Conservation (phyloP, 1,140 invertebrate genomes). For the Drosophila lini region DNA sequence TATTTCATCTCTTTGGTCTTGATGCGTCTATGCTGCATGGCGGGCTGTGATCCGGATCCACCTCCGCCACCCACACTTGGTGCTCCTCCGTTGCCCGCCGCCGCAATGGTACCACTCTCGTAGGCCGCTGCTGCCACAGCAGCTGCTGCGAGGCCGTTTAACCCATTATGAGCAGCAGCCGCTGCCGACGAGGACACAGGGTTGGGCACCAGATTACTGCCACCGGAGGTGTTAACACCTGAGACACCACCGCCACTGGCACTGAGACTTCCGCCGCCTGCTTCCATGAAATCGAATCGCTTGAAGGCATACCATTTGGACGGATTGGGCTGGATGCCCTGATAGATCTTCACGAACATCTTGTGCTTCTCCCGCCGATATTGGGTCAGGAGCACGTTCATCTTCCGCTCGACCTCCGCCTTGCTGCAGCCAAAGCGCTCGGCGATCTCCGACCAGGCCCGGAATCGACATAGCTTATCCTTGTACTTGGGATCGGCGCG, state of each 20-base stretch:
- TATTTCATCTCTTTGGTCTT: slow-evolving; percentile 84
- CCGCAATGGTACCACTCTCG: slow-evolving; percentile 61
- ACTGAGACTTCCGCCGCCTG: slow-evolving; percentile 72
- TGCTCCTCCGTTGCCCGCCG: slow-evolving; percentile 69
- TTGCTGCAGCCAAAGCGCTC: slow-evolving; percentile 85
- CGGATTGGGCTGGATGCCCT: slow-evolving; percentile 82
- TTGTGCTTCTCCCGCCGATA: slow-evolving; percentile 85
- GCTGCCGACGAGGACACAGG: slow-evolving; percentile 38
- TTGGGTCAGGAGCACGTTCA: slow-evolving; percentile 85
- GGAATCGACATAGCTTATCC: slow-evolving; percentile 84
- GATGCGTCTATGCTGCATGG: slow-evolving; percentile 74
- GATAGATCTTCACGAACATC: slow-evolving; percentile 82
- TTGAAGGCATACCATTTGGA: slow-evolving; percentile 84
- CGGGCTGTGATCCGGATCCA: slow-evolving; percentile 54
- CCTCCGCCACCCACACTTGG: slow-evolving; percentile 28
- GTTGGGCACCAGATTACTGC: slow-evolving; percentile 43
- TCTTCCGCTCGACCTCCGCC: slow-evolving; percentile 85
- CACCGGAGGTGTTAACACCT: slow-evolving; percentile 15
- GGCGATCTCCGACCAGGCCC: slow-evolving; percentile 85
- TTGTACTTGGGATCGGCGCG: slow-evolving; percentile 85
- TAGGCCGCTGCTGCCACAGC: slow-evolving; percentile 70
- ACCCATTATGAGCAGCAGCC: slow-evolving; percentile 60
- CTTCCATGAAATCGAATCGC: slow-evolving; percentile 82
- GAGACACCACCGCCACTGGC: slow-evolving; percentile 27
- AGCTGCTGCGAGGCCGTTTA: slow-evolving; percentile 67